Evolutionary conservation across 2,797 vertebrate genomes (phyloP).

Genomic region (Melanogrammus aeglefinus): DNA sequence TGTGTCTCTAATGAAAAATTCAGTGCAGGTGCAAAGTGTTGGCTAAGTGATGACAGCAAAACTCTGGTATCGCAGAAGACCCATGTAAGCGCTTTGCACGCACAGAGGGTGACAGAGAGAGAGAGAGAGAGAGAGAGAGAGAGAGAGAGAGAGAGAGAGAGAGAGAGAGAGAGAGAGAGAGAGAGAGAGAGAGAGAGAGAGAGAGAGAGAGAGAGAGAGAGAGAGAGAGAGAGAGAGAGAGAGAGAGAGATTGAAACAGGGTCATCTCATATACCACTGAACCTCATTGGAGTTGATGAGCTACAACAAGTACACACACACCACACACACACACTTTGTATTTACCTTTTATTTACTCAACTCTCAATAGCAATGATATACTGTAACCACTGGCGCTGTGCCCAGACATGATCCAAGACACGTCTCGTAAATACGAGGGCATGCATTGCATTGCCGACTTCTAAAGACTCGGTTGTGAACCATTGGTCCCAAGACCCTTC

Average conservation of each 20-base stretch:
- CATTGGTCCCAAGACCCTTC: constrained; percentile 42
- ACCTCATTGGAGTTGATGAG: constrained; percentile 63
- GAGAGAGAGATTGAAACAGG: constrained; percentile 60
- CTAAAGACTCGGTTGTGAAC: constrained; percentile 41
- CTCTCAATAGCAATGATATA: constrained; percentile 58
- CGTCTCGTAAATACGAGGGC: constrained; percentile 40
- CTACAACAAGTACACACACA: constrained; percentile 26
- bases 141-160: constrained; percentile 19
- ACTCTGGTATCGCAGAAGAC: constrained; percentile 64
- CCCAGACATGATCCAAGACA: constrained; percentile 55
- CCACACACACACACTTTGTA: background rate
- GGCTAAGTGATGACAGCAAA: constrained; percentile 61
- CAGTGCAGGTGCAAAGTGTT: constrained; percentile 54
- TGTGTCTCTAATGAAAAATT: constrained; percentile 52
- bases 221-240: constrained; percentile 33
- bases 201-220: constrained; percentile 24
- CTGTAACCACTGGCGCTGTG: constrained; percentile 58
- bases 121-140: constrained; percentile 42
- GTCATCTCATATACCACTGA: constrained; percentile 53
- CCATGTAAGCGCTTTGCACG: constrained; percentile 51
- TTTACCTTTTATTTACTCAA: constrained; percentile 32
- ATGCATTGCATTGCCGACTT: constrained; percentile 39
- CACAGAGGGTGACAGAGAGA: background rate
- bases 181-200: constrained; percentile 11
- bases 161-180: constrained; percentile 41